These are phyloP conservation scores for Calliphora vicina DNA, from an alignment of 1,140 invertebrate genomes.

Conservation along the genomic window DNA sequence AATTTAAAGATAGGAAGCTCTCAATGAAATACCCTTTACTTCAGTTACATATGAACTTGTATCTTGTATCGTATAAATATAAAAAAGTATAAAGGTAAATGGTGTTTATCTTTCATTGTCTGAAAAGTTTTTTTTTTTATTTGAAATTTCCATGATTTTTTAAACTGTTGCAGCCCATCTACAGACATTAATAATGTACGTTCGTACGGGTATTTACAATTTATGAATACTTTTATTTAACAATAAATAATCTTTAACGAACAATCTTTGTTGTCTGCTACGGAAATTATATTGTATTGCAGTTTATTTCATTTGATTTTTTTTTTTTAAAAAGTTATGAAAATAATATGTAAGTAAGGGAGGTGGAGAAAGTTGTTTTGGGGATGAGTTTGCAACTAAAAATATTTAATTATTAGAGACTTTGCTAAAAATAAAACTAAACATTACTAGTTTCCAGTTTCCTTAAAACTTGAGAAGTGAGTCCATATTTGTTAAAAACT, in stretches of 20 bases:
- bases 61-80: too few relatives aligned
- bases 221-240: neutral
- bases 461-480: neutral
- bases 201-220: neutral
- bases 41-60: too few relatives aligned
- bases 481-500: neutral
- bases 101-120: neutral
- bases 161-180: neutral
- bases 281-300: slow-evolving; percentile 36
- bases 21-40: too few relatives aligned
- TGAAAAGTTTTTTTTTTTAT: neutral
- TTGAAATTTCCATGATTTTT: neutral
- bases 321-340: neutral
- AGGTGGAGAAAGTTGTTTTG: neutral
- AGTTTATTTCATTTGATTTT: slow-evolving; percentile 16
- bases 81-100: neutral
- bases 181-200: too few relatives aligned
- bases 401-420: neutral
- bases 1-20: too few relatives aligned
- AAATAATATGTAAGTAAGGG: neutral
- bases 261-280: slow-evolving; percentile 37
- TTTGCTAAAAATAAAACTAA: neutral
- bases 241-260: slow-evolving; percentile 11
- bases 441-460: neutral
- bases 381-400: neutral